phyloP scores from a whole-genome alignment of 37 sponge, comb jelly and placozoan genomes.

The Spongilla lacustris region DNA sequence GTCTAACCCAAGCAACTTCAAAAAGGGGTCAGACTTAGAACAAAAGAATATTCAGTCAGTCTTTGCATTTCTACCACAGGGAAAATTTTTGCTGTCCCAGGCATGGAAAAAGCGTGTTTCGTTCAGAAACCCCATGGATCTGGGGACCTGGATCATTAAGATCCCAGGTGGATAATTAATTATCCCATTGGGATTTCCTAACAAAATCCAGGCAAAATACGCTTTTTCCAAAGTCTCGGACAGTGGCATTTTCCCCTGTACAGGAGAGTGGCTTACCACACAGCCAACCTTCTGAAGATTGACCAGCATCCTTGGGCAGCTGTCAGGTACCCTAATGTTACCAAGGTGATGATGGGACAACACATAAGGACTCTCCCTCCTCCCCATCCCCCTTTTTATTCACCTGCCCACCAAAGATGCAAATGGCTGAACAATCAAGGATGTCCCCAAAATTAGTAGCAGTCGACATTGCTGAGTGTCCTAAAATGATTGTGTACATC shows the following conservation, averaged over 20 bases:
- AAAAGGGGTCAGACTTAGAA: conserved; percentile 54
- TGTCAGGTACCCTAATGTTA: conserved; percentile 61
- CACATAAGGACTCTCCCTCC: neutral
- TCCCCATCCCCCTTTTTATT: neutral
- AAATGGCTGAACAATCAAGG: conserved; percentile 92
- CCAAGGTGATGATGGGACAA: neutral
- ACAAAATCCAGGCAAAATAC: too few species aligned
- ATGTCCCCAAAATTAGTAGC: conserved; percentile 92
- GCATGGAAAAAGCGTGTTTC: too few species aligned
- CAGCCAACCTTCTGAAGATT: conserved; percentile 86
- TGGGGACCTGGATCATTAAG: too few species aligned
- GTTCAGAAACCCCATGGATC: too few species aligned
- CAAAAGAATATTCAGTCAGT: neutral
- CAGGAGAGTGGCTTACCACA: neutral
- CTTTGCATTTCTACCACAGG: too few species aligned
- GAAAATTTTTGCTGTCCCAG: too few species aligned
- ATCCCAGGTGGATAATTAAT: too few species aligned
- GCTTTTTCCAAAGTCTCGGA: too few species aligned
- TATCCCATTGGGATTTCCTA: too few species aligned
- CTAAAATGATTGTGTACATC: conserved; percentile 13
- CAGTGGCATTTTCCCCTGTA: neutral
- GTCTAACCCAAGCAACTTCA: conserved; percentile 64
- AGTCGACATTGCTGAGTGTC: conserved; percentile 73
- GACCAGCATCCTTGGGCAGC: conserved; percentile 90
- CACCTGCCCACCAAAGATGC: conserved; percentile 81